Percentiles rank a stretch among this genome's conserved stretches.
These are phyloP conservation scores for Pangasius sanitwongsei DNA, from an alignment of 2,797 vertebrate genomes.

Conservation along the genomic window DNA sequence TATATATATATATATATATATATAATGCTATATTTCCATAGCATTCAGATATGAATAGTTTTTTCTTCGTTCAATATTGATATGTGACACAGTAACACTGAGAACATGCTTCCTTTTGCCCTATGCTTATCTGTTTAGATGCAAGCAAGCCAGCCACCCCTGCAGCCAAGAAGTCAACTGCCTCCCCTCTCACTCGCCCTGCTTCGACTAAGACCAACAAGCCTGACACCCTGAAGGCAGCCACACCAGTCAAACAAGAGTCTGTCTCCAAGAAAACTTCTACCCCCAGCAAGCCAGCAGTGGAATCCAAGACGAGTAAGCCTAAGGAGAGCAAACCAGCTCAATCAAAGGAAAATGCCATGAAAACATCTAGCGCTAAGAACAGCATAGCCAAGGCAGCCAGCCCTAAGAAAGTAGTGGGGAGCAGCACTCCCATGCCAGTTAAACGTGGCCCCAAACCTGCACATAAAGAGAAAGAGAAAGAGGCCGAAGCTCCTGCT, in stretches of 20 bases:
- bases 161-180: conserved; percentile 70
- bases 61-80: background rate
- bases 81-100: background rate
- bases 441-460: conserved; percentile 76
- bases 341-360: conserved; percentile 64
- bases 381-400: conserved; percentile 64
- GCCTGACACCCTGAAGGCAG: conserved; percentile 71
- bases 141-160: conserved; percentile 69
- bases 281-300: conserved; percentile 59
- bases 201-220: conserved; percentile 69
- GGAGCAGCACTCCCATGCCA: conserved; percentile 77
- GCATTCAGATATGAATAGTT: background rate
- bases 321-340: conserved; percentile 69
- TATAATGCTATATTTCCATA: background rate
- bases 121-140: conserved; percentile 65
- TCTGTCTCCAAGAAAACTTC: conserved; percentile 67
- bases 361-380: conserved; percentile 66
- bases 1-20: too few species aligned
- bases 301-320: conserved; percentile 69
- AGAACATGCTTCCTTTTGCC: conserved; percentile 9
- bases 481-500: conserved; percentile 54
- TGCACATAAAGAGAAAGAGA: conserved; percentile 52
- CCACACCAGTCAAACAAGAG: conserved; percentile 59
- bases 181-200: conserved; percentile 68
- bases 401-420: conserved; percentile 76